Evolutionary conservation across 2,888 invertebrate species (phyloP).

Genomic region (Cacoxenus indagator): DNA sequence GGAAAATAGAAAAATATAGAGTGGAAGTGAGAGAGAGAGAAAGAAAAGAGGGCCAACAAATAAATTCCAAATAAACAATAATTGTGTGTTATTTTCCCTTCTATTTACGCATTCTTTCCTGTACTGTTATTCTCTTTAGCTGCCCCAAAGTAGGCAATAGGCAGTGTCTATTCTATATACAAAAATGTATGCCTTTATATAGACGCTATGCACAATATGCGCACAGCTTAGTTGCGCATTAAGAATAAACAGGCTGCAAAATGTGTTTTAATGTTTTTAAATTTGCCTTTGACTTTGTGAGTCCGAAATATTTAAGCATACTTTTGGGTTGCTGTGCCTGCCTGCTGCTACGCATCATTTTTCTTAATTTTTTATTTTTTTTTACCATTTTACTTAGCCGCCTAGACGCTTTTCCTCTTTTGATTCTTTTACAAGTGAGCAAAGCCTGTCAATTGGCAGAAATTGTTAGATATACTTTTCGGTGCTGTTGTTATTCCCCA

Average conservation of each 20-base stretch:
- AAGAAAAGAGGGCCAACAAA: slow-evolving; percentile 22
- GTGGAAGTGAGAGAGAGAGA: slow-evolving; percentile 13
- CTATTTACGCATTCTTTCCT: neutral
- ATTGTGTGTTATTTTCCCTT: slow-evolving; percentile 35
- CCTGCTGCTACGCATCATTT: slow-evolving; percentile 14
- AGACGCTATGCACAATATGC: neutral
- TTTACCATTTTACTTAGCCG: neutral
- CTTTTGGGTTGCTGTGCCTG: slow-evolving; percentile 44
- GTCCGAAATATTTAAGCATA: slow-evolving; percentile 58
- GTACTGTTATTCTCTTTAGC: neutral
- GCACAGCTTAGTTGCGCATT: neutral
- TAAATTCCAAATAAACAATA: slow-evolving; percentile 60
- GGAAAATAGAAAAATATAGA: slow-evolving; percentile 44
- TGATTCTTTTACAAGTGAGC: slow-evolving; percentile 55
- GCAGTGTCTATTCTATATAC: slow-evolving; percentile 19
- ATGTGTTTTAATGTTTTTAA: slow-evolving; percentile 58
- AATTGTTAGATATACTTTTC: slow-evolving; percentile 34
- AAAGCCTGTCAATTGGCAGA: slow-evolving; percentile 66
- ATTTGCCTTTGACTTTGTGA: slow-evolving; percentile 15
- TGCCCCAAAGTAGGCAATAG: slow-evolving; percentile 32
- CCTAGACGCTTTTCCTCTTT: neutral
- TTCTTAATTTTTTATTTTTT: slow-evolving; percentile 29
- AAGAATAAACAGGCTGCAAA: slow-evolving; percentile 48
- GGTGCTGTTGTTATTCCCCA: neutral
- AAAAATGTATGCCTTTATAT: slow-evolving; percentile 2